Evolutionary conservation across 1,140 invertebrate species (phyloP).

Genomic region (Drosophila yakuba): DNA sequence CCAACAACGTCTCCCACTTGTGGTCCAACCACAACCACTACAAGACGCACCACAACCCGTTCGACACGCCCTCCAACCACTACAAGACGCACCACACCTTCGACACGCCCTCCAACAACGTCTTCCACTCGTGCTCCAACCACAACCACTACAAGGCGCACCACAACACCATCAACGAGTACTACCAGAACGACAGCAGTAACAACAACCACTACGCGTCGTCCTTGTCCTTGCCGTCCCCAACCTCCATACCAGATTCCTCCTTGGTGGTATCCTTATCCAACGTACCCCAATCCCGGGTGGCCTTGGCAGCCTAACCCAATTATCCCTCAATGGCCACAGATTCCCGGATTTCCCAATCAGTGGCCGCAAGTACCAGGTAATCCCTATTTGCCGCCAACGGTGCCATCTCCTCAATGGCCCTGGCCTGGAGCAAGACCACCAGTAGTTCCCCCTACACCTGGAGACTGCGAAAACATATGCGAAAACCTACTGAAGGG

Average conservation of each 20-base stretch:
- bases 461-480: constrained; percentile 18
- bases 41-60: neutral
- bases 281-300: constrained; percentile 3
- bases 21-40: neutral
- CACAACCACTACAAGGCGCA: neutral
- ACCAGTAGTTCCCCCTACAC: constrained; percentile 2
- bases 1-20: no score
- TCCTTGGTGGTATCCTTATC: constrained; percentile 19
- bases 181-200: neutral
- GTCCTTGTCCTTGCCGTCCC: constrained; percentile 13
- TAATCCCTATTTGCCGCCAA: neutral
- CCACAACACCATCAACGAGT: neutral
- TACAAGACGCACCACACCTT: no score
- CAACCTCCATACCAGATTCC: neutral
- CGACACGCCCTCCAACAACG: neutral
- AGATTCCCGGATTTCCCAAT: neutral
- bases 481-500: constrained; percentile 32
- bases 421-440: constrained; percentile 19
- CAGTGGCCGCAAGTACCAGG: constrained; percentile 7
- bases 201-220: neutral
- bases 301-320: constrained; percentile 25
- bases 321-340: constrained; percentile 9
- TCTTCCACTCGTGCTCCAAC: neutral
- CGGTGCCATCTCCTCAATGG: constrained; percentile 2
- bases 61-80: neutral